Conservation (phyloP, 1,140 invertebrate species). For the Tigriopus japonicus region DNA sequence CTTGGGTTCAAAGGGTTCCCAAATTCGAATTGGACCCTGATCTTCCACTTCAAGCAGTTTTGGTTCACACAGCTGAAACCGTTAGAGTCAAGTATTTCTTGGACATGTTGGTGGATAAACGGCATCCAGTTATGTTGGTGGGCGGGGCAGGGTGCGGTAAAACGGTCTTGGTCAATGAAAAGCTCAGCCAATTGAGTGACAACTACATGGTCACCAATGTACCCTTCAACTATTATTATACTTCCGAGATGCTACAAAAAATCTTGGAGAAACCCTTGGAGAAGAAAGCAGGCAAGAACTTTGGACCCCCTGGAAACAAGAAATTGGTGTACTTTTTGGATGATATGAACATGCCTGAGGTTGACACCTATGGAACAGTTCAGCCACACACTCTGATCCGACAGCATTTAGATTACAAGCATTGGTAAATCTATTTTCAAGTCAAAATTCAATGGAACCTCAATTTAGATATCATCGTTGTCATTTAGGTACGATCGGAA, state of each 20-base stretch:
- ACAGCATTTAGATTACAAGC: constrained; percentile 83
- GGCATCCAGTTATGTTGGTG: constrained; percentile 74
- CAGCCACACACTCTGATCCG: constrained; percentile 87
- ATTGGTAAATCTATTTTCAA: constrained; percentile 43
- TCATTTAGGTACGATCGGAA: constrained; percentile 49
- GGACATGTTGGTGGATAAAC: constrained; percentile 65
- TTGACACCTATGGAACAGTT: constrained; percentile 81
- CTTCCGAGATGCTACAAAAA: constrained; percentile 86
- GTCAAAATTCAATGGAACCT: not conserved
- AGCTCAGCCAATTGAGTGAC: constrained; percentile 56
- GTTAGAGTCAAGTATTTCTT: constrained; percentile 73
- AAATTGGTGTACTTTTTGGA: constrained; percentile 90
- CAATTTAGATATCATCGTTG: not conserved
- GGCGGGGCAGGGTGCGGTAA: constrained; percentile 79
- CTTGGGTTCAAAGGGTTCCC: constrained; percentile 68
- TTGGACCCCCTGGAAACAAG: constrained; percentile 82
- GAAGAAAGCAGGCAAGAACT: constrained; percentile 89
- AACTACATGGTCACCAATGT: constrained; percentile 73
- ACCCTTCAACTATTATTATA: constrained; percentile 91
- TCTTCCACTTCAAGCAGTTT: constrained; percentile 58
- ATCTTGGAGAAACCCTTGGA: constrained; percentile 87
- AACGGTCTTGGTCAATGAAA: constrained; percentile 68
- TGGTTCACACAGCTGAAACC: constrained; percentile 39
- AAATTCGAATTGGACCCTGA: constrained; percentile 82
- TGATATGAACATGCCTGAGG: constrained; percentile 96